phyloP scores from a whole-genome alignment of 2,888 invertebrate genomes.

The Erynnis tages region DNA sequence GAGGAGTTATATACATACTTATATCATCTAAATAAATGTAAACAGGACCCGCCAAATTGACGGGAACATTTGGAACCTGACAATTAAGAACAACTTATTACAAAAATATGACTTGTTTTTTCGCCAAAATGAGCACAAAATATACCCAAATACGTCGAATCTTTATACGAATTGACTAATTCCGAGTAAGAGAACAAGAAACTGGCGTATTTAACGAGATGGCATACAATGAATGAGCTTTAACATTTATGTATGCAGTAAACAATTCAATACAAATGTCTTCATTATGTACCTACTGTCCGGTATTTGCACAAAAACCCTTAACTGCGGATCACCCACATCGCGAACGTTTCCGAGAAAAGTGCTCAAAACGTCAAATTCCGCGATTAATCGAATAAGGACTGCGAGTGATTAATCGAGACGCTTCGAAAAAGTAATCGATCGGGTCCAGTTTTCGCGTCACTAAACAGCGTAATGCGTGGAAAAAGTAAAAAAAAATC shows the following conservation, averaged over 20 bases:
- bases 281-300: conserved; percentile 60
- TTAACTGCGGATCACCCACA: conserved; percentile 60
- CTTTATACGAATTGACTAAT: conserved; percentile 23
- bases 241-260: conserved; percentile 55
- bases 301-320: conserved; percentile 51
- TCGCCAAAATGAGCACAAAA: conserved; percentile 11
- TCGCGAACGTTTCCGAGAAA: conserved; percentile 65
- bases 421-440: conserved; percentile 47
- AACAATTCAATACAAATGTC: conserved; percentile 66
- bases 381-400: conserved; percentile 65
- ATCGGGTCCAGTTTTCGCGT: conserved; percentile 37
- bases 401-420: conserved; percentile 50
- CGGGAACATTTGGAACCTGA: background rate
- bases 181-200: conserved; percentile 20
- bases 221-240: conserved; percentile 35
- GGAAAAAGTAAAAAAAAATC: conserved; percentile 27
- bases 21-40: too few relatives aligned
- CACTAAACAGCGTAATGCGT: conserved; percentile 33
- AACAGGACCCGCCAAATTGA: background rate
- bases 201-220: conserved; percentile 24
- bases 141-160: conserved; percentile 21
- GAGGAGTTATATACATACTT: too few relatives aligned
- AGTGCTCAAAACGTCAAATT: conserved; percentile 64
- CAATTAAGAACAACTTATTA: conserved; percentile 14
- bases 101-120: conserved; percentile 9